Percentiles rank a stretch among this genome's conserved stretches.
Evolutionary conservation across 2,888 invertebrate genomes (phyloP).

Genomic region (Ectropis crepuscularia): DNA sequence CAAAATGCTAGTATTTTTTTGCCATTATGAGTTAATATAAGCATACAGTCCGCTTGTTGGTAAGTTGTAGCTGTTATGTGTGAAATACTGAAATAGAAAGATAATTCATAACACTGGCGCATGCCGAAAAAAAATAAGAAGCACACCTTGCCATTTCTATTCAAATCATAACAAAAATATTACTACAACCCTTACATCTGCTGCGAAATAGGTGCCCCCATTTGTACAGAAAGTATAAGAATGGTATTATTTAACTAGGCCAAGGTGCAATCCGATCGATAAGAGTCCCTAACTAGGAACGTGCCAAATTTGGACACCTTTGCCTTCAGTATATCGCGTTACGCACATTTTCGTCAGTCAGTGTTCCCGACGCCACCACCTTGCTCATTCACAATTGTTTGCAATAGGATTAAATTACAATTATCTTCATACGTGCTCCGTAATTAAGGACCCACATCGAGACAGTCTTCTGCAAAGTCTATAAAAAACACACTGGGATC

Average conservation of each 20-base stretch:
- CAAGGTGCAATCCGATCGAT: slow-evolving; percentile 58
- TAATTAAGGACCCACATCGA: slow-evolving; percentile 83
- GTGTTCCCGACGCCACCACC: slow-evolving; percentile 62
- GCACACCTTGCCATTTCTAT: slow-evolving; percentile 69
- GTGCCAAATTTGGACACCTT: slow-evolving; percentile 76
- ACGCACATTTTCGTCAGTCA: slow-evolving; percentile 59
- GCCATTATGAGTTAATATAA: too few species aligned
- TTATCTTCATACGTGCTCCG: slow-evolving; percentile 78
- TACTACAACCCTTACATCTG: slow-evolving; percentile 77
- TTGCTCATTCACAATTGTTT: slow-evolving; percentile 76
- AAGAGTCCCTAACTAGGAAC: slow-evolving; percentile 57
- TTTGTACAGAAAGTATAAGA: slow-evolving; percentile 32
- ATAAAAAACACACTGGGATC: slow-evolving; percentile 63
- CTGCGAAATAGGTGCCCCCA: slow-evolving; percentile 47
- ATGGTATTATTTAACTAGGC: slow-evolving; percentile 49
- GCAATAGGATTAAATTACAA: slow-evolving; percentile 79
- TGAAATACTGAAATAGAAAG: too few species aligned
- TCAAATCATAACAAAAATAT: slow-evolving; percentile 70
- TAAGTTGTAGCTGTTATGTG: too few species aligned
- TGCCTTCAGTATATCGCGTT: slow-evolving; percentile 60
- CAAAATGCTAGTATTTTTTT: too few species aligned
- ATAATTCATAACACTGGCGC: slow-evolving; percentile 47
- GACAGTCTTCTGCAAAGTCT: slow-evolving; percentile 60
- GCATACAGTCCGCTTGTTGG: too few species aligned
- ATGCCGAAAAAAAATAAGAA: slow-evolving; percentile 60